Evolutionary conservation across 2,888 invertebrate genomes (phyloP).

Genomic region (Dexiosoma caninum): DNA sequence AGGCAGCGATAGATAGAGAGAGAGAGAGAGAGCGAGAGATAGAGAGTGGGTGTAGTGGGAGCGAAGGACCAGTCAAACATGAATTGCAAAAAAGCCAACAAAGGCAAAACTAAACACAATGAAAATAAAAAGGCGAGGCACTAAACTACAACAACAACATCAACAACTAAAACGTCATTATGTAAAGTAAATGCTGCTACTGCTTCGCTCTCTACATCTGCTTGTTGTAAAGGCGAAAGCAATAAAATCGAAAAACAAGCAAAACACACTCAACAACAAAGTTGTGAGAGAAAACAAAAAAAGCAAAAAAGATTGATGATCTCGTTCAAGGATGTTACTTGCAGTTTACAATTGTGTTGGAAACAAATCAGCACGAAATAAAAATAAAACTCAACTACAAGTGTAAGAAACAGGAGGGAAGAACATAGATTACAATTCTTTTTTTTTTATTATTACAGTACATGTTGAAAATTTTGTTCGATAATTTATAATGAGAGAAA

Average conservation of each 20-base stretch:
- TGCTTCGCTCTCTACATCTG: not conserved
- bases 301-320: slow-evolving; percentile 74
- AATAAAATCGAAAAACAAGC: slow-evolving; percentile 14
- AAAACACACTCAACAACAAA: not conserved
- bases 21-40: too few relatives aligned
- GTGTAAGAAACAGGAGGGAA: not conserved
- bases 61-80: slow-evolving; percentile 5
- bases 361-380: not conserved
- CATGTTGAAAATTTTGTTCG: too few relatives aligned
- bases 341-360: slow-evolving; percentile 43
- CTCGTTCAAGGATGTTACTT: slow-evolving; percentile 73
- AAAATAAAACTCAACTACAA: not conserved
- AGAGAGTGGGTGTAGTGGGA: slow-evolving; percentile 45
- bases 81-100: not conserved
- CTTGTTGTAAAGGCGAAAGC: slow-evolving; percentile 34
- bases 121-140: slow-evolving; percentile 44
- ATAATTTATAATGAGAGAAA: too few relatives aligned
- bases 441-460: too few relatives aligned
- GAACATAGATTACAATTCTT: too few relatives aligned
- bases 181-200: slow-evolving; percentile 35
- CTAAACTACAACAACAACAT: slow-evolving; percentile 28
- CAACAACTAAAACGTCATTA: slow-evolving; percentile 25
- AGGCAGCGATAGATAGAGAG: too few relatives aligned
- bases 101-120: slow-evolving; percentile 33
- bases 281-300: slow-evolving; percentile 9